Base-by-base conservation (phyloP, 2,888 invertebrate species). In the Tenthredo livida region DNA sequence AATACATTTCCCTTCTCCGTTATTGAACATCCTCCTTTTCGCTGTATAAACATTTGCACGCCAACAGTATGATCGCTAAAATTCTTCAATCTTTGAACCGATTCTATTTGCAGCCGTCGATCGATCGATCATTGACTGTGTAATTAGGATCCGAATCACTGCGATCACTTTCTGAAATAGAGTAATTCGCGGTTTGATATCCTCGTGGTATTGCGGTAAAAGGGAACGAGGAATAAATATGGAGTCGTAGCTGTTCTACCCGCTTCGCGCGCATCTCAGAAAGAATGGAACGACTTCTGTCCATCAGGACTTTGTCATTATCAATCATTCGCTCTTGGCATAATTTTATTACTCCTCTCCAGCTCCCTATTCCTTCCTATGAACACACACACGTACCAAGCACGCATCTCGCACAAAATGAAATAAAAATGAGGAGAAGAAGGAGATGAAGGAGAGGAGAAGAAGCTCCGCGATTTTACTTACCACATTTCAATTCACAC, bases 301-400 rank as follows among this genome's bases (percentile, higher is more conserved):
- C 83, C 83, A 83, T 83, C 67, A 67, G 47, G 83, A 83, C 10
- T 47, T 50, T 29, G 83, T 83, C 83, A 83, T 83, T 83, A 83
- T 90, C 89, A 89, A 90, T 91, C 90, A 89, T 87, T 86, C 83
- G 73, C 73, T 84, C 82, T n/a, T 87, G 90, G 89, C 89, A 88
- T 89, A 90, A 89, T 91, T 91, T 90, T 90, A 91, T 91, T 89
- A 91, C 87, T 72, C 75, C 73, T 86, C 86, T 29, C n/a, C 54
- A 10, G 21, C 17, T 50, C 33, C 17, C n/a, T 29, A 33, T 15
- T n/a, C n/a, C 9, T 40, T n/a, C n/a, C 1, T 29, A 4, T 12
- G 43, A 43, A 73, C 10, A 21, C 43, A 43, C 21, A 73, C 43
- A 43, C 21, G 43, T 9, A 4, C 37, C 17, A 29, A 9, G 25